These are phyloP conservation scores for Passerina amoena DNA, from an alignment of 2,113 vertebrate species.

Conservation along the genomic window DNA sequence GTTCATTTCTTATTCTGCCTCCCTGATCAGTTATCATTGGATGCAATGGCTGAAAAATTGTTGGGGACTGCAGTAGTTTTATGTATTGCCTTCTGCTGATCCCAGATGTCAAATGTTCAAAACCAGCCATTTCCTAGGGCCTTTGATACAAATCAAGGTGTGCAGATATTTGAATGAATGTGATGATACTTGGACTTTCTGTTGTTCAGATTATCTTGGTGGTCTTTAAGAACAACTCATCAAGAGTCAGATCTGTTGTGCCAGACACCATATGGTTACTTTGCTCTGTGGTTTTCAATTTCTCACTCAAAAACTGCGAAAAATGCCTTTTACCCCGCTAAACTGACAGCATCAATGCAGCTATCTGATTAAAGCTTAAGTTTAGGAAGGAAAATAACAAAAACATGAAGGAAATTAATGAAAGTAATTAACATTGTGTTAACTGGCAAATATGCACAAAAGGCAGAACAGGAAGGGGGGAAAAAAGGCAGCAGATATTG, in stretches of 20 bases:
- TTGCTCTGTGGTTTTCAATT: not conserved
- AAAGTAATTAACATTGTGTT: not conserved
- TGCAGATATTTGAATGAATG: not conserved
- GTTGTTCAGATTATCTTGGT: not conserved
- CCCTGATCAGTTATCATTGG: not conserved
- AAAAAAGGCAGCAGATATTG: not conserved
- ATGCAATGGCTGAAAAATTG: not conserved
- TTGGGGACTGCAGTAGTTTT: not conserved
- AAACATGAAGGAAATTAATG: not conserved
- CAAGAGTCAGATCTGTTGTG: not conserved
- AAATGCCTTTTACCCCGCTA: not conserved
- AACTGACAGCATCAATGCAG: not conserved
- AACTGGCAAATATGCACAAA: not conserved
- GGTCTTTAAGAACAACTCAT: not conserved
- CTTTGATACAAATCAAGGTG: not conserved
- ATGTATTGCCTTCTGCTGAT: fast-evolving
- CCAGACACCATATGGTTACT: not conserved
- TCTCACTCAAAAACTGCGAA: not conserved
- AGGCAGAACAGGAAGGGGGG: not conserved
- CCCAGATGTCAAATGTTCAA: not conserved
- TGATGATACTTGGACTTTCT: not conserved
- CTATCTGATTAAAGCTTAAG: not conserved
- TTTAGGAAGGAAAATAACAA: not conserved
- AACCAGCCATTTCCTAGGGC: not conserved
- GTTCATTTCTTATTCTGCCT: not conserved